Base-by-base conservation (phyloP, 1,140 invertebrate species). In the Saccostrea echinata region DNA sequence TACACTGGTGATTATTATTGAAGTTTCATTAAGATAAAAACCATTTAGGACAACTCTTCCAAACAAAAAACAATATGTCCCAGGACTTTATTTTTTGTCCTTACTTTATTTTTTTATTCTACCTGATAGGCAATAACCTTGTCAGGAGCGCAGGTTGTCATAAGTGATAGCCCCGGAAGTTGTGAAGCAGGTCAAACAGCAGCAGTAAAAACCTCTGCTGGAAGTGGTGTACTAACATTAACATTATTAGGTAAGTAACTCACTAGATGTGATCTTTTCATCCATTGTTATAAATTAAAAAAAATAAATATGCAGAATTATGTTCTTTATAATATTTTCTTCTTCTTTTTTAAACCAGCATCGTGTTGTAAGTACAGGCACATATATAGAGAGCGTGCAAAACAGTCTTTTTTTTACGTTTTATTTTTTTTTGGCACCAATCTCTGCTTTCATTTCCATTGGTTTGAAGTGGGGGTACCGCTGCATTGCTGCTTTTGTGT, bases 321-420 rank as follows among this genome's bases (percentile, higher is more conserved):
- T 16, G 18, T 12, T 30, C 16, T 30, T 30, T 21, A 27, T 33
- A 43, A 33, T 83, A 51, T 83, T 83, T 51, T 52, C 12, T 51
- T 83, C 21, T 83, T 4, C 13, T 82, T 82, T 18, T 52, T 52
- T 83, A 6, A 18, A 51, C 16, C 27, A 83, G 81, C 33, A 12
- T 83, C 81, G 11, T 83, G 81, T 83, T 83, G 81, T 83, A 83
- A 83, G 81, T 83, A 83, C n/a, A 81, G 30, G 30, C 76, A 81
- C 30, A 30, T 81, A 68, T 68, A 13, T 68, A 68, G 6, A 30
- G 71, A 16, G 24, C 16, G 13, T 16, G 35, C 55, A 6, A 61
- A 21, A 33, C 27, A 24, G 64, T 27, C 27, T 0, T 30, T 27
- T 76, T 76, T 27, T 13, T 27, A 30, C 3, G 8, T 33, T 13